Evolutionary conservation across 1,140 invertebrate species (phyloP), one percentile per base, ranked within the genome.

Genomic region (Tachypleus tridentatus): DNA sequence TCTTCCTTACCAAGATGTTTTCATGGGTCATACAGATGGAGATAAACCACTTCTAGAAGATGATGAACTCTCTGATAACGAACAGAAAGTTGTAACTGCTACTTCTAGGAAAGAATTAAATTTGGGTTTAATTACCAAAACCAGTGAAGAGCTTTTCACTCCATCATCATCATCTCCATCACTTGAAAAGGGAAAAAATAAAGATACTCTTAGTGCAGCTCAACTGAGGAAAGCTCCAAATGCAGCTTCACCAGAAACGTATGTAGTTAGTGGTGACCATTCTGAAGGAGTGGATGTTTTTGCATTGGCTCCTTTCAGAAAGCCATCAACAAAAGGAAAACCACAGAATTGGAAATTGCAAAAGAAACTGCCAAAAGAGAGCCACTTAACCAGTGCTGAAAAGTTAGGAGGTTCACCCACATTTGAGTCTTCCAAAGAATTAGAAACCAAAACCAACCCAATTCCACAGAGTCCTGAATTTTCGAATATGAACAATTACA

Each of bases 21-120:
- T 88, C 60, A 82, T 88, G 3, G 87, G 86, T 0, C 87, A 91
- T 76, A 84, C 86, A 64, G 89, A 89, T 70, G 88, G 88, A 3
- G 87, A 88, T 65, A 83, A 84, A 68, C 88, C 88, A 3, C 74
- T 92, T 7, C 74, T 91, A 3, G 78, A 88, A 50, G 88, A 92
- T 70, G 87, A 91, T 74, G 87, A 90, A 72, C 74, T 89, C n/a
- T 69, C 67, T 10, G 71, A 72, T 54, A 64, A 66, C 60, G 70
- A 68, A 64, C 59, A 69, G 51, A 62, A 64, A 11, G 49, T 60
- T 54, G 53, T n/a, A 29, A 29, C 29, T 29, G 29, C 29, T 29
- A 29, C 53, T 8, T 3, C 53, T 8, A 54, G 53, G 53, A n/a
- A 8, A 54, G n/a, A 54, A 54, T 54, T 54, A n/a, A 8, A 54